Evolutionary conservation across 2,888 invertebrate species (phyloP).

Genomic region (Prenolepis imparis): DNA sequence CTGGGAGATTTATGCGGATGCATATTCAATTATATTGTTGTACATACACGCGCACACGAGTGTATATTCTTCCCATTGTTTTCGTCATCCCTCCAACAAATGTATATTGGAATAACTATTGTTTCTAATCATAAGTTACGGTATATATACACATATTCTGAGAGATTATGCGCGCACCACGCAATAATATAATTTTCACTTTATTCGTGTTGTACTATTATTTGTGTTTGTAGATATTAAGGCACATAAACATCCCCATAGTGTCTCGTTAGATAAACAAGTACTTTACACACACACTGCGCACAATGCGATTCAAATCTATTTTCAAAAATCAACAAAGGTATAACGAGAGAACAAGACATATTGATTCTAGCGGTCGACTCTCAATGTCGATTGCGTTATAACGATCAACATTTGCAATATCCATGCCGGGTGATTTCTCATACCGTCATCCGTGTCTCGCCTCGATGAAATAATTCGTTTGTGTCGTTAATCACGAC

Average conservation of each 20-base stretch:
- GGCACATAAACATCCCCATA: constrained; percentile 3
- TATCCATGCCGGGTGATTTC: constrained; percentile 8
- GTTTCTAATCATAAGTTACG: constrained; percentile 7
- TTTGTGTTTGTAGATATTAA: constrained; percentile 38
- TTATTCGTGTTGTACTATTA: constrained; percentile 7
- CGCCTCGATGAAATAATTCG: constrained; percentile 19
- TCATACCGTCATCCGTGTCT: background rate
- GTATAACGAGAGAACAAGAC: background rate
- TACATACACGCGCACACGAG: constrained; percentile 74
- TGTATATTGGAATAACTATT: constrained; percentile 5
- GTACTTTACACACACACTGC: background rate
- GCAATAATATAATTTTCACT: constrained; percentile 6
- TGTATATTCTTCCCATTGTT: constrained; percentile 43
- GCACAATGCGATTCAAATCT: background rate
- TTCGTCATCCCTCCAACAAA: constrained; percentile 42
- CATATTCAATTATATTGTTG: constrained; percentile 37
- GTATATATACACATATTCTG: background rate
- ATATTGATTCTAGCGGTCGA: constrained; percentile 17
- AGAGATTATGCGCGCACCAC: background rate
- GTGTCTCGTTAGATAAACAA: background rate
- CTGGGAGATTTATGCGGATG: constrained; percentile 4
- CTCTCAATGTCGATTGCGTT: constrained; percentile 26
- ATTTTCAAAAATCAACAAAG: constrained; percentile 18
- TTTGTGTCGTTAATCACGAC: constrained; percentile 30
- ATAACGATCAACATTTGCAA: constrained; percentile 26